Conservation (phyloP, 2,888 invertebrate genomes). For the Pecten maximus region DNA sequence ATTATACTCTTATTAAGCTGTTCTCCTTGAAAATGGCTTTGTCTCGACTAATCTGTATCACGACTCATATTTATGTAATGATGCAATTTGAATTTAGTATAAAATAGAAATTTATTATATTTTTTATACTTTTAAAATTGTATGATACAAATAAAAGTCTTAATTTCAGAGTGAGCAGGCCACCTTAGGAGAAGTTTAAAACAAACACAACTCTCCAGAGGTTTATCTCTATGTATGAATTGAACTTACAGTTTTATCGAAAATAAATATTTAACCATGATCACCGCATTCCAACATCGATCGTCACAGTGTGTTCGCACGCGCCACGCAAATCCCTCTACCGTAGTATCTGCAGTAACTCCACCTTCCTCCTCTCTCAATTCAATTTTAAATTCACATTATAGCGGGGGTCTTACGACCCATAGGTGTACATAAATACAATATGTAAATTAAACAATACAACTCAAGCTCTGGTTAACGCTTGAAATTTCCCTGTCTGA, state of each 20-base stretch:
- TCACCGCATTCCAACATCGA: constrained; percentile 26
- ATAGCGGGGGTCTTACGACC: no score
- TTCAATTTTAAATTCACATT: no score
- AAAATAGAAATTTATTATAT: background rate
- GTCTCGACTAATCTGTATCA: no score
- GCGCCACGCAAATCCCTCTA: background rate
- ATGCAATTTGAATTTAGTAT: background rate
- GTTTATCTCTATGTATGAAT: constrained; percentile 22
- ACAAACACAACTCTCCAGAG: background rate
- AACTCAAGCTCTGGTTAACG: no score
- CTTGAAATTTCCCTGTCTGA: no score
- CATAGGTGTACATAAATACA: no score
- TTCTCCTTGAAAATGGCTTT: no score
- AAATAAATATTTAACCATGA: constrained; percentile 11
- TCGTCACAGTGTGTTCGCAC: constrained; percentile 29
- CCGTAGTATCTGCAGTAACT: background rate
- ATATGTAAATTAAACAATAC: no score
- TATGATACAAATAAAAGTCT: background rate
- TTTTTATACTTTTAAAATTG: background rate
- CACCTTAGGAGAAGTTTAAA: background rate
- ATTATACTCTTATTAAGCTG: no score
- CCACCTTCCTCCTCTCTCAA: no score
- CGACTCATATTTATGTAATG: no score
- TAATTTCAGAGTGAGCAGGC: background rate
- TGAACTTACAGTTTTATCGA: constrained; percentile 33